Base-by-base conservation (phyloP, 2,113 vertebrate genomes). In the Atlantisia rogersi region DNA sequence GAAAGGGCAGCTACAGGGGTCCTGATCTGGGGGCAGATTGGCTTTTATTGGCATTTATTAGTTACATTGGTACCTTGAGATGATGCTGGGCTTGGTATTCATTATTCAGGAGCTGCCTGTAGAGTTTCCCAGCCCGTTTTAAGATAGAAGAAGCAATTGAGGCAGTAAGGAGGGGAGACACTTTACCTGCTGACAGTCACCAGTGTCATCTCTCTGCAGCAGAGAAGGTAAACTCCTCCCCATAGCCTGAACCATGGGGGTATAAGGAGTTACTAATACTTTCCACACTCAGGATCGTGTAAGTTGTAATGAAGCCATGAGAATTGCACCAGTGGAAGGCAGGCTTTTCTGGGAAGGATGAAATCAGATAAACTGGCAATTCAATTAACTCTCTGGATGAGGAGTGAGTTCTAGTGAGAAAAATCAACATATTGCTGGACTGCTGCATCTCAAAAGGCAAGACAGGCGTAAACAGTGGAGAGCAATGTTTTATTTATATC, bases 301-400 rank as follows among this genome's bases (percentile, higher is more conserved):
- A 64, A 44, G 84, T 48, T 78, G 55, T 86, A 68, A 95, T 67
- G 83, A 91, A 95, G 79, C 40, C 75, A 52, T 58, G 80, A 71
- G 68, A 67, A 82, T 35, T 56, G 60, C 52, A 63, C 4, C 25
- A 44, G 64, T 19, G 16, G 53, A 20, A 59, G 81, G 65, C 60
- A 11, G 29, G 88, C 39, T 82, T 85, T 46, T 82, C 88, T 55
- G 85, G 92, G 56, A 86, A 74, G 85, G 88, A 35, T 79, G 85
- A 86, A 94, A 94, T 89, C 88, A 86, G 92, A 92, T 82, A 78
- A 94, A 94, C 86, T 39, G 73, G 88, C 71, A 95, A 94, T 92
- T 92, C 88, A 91, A 93, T 95, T 95, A 93, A 93, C 80, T 95
- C 64, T 84, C 76, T 67, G 74, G 77, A 94, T 82, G 88, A 94